phyloP scores from a whole-genome alignment of 92 coral and sea anemone genomes.

The Zoanthus solanderi region DNA sequence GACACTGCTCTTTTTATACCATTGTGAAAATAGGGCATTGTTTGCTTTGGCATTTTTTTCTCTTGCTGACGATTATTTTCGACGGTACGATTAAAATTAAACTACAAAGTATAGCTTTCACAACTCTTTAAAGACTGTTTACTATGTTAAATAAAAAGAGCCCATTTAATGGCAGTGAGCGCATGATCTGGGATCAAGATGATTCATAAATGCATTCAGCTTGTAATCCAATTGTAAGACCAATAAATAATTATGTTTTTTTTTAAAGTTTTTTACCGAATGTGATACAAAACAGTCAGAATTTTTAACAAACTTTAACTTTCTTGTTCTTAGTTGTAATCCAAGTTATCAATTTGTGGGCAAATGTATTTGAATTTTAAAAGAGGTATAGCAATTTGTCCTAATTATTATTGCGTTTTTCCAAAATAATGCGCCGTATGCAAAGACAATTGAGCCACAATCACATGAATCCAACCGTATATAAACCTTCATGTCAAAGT shows the following conservation, averaged over 20 bases:
- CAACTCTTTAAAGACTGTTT: neutral
- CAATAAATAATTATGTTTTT: neutral
- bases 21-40: neutral
- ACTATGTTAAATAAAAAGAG: neutral
- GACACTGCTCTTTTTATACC: neutral
- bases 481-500: neutral
- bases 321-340: neutral
- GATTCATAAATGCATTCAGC: neutral
- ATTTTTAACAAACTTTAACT: neutral
- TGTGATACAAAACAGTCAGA: neutral
- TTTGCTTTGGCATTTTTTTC: neutral
- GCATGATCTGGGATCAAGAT: neutral
- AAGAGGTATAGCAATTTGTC: neutral
- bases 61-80: neutral
- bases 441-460: constrained; percentile 25
- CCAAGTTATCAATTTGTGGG: neutral
- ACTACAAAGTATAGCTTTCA: neutral
- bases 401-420: neutral
- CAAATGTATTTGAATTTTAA: neutral
- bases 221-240: constrained; percentile 20
- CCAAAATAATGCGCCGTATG: neutral
- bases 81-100: neutral
- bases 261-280: neutral
- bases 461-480: neutral
- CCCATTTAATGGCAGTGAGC: neutral